Evolutionary conservation across 2,113 vertebrate species (phyloP).

Genomic region (Edolisoma coerulescens): DNA sequence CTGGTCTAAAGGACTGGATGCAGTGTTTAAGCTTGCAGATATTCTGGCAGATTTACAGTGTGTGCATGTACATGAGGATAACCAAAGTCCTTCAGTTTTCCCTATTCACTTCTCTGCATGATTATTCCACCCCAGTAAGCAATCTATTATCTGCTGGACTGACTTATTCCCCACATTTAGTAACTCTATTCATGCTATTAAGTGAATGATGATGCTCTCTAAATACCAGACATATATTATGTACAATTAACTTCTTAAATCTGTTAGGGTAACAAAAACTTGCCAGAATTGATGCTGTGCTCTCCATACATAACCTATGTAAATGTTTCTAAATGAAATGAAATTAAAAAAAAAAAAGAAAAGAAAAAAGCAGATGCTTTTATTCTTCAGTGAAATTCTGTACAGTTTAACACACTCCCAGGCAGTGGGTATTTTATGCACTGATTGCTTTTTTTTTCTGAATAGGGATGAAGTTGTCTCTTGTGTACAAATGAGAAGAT

Average conservation of each 20-base stretch:
- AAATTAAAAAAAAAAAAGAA: neutral
- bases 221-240: neutral
- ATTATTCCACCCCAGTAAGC: neutral
- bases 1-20: neutral
- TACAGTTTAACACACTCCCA: neutral
- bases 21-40: neutral
- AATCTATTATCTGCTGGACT: neutral
- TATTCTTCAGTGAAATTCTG: neutral
- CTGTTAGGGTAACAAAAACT: neutral
- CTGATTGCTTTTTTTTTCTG: neutral
- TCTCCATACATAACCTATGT: neutral
- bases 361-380: fast-evolving
- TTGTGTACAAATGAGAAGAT: neutral
- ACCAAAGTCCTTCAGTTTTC: neutral
- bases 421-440: neutral
- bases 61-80: neutral
- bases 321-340: neutral
- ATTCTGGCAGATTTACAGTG: neutral
- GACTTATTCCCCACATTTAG: neutral
- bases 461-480: neutral
- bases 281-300: neutral
- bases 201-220: neutral
- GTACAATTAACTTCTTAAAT: neutral
- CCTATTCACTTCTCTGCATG: neutral
- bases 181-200: neutral